A percentile compares a stretch with the other conserved stretches of the same genome.
These are phyloP conservation scores for Amblyopsis hoosieri DNA, from an alignment of 2,797 vertebrate genomes.

Conservation along the genomic window DNA sequence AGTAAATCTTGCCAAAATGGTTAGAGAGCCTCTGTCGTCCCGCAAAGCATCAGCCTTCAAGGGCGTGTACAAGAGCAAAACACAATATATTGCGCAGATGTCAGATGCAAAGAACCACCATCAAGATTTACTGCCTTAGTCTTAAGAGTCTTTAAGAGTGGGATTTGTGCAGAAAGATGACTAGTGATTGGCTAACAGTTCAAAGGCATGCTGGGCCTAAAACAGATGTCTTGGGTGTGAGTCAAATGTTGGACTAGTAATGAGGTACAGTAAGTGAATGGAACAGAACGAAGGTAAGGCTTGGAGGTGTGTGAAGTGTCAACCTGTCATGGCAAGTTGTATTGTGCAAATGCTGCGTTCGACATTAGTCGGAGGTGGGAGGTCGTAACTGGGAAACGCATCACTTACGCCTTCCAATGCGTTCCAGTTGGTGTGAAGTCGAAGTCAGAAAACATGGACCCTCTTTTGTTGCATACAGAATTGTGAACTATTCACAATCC, in stretches of 20 bases:
- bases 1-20: conserved; percentile 49
- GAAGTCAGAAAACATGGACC: no score
- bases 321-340: conserved; percentile 5
- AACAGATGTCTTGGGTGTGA: conserved; percentile 64
- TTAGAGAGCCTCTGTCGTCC: conserved; percentile 39
- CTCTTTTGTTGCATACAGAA: no score
- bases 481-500: no score
- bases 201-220: conserved; percentile 54
- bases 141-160: conserved; percentile 39
- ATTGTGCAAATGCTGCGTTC: not conserved
- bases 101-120: conserved; percentile 34
- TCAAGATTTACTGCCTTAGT: conserved; percentile 59
- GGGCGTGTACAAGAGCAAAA: conserved; percentile 49
- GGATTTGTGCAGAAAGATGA: conserved; percentile 38
- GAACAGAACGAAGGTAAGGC: conserved; percentile 11
- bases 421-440: no score
- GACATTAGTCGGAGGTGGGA: no score
- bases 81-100: conserved; percentile 23
- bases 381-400: no score
- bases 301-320: no score
- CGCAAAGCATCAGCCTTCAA: conserved; percentile 44
- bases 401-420: no score
- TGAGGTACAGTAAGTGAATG: conserved; percentile 16
- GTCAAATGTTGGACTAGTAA: no score
- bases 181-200: conserved; percentile 40